Conservation (phyloP, 2,797 vertebrate species). For the Menidia menidia region DNA sequence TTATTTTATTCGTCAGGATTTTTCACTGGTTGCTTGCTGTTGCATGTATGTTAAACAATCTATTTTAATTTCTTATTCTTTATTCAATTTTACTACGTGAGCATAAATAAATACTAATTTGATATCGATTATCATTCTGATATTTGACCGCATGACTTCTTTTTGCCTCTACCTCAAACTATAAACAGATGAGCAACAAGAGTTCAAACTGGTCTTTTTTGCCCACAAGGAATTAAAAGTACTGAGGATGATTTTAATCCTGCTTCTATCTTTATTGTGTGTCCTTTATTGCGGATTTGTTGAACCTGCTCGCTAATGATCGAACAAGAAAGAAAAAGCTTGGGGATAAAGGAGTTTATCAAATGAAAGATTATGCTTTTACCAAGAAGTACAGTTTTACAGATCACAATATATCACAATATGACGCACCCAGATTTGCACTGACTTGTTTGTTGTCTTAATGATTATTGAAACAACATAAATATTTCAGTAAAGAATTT, state of each 20-base stretch:
- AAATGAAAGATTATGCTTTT: slow-evolving; percentile 4
- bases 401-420: slow-evolving; percentile 18
- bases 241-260: neutral
- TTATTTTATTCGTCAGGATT: neutral
- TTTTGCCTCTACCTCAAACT: neutral
- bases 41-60: neutral
- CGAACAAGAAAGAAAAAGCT: neutral
- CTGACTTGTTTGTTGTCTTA: neutral
- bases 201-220: neutral
- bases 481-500: neutral
- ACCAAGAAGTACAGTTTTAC: slow-evolving; percentile 23
- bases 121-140: neutral
- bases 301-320: neutral
- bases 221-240: slow-evolving; percentile 1
- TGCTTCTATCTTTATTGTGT: slow-evolving; percentile 2
- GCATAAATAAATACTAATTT: neutral
- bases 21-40: neutral
- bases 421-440: slow-evolving; percentile 7
- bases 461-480: neutral
- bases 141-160: neutral
- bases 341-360: slow-evolving; percentile 13
- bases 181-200: slow-evolving; percentile 6
- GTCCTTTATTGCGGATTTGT: neutral
- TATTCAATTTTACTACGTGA: neutral
- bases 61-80: neutral